A percentile compares a stretch with the other conserved stretches of the same genome.
These are phyloP conservation scores for Romanomermis culicivorax DNA, from an alignment of 2,888 invertebrate genomes.

Conservation along the genomic window DNA sequence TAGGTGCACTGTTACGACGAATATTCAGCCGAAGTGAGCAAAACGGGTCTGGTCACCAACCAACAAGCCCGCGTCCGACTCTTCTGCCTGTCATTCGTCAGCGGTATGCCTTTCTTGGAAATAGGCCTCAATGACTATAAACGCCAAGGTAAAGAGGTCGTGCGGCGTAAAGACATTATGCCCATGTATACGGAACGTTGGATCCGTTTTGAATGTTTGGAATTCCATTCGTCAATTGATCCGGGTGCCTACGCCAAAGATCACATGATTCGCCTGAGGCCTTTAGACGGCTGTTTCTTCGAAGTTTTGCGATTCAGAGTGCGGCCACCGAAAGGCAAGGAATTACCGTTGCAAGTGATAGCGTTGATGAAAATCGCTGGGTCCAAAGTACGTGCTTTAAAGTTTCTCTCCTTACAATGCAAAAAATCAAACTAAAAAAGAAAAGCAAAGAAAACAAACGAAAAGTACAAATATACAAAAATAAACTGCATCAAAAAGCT, in stretches of 20 bases:
- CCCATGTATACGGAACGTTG: constrained; percentile 96
- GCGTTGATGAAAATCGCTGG: constrained; percentile 39
- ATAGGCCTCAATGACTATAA: constrained; percentile 78
- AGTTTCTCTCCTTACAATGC: neutral
- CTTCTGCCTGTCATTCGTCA: constrained; percentile 84
- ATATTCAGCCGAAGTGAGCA: constrained; percentile 35
- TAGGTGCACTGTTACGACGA: constrained; percentile 28
- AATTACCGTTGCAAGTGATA: constrained; percentile 82
- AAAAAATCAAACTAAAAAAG: too few species aligned
- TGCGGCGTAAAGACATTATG: constrained; percentile 93
- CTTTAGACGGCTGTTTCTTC: constrained; percentile 90
- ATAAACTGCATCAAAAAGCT: too few species aligned
- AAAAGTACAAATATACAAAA: too few species aligned
- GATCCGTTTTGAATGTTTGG: constrained; percentile 80
- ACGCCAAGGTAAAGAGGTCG: constrained; percentile 95
- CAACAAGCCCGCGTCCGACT: constrained; percentile 83
- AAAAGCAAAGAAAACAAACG: too few species aligned
- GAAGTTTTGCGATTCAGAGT: constrained; percentile 87
- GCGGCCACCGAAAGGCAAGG: constrained; percentile 77
- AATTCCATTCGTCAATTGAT: constrained; percentile 83
- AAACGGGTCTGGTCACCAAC: constrained; percentile 52
- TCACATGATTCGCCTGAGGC: constrained; percentile 43
- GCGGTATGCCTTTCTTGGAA: constrained; percentile 89
- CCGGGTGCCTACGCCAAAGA: constrained; percentile 52
- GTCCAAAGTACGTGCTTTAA: constrained; percentile 18